phyloP scores from a whole-genome alignment of 2,113 vertebrate species.

The Reinhardtius hippoglossoides region DNA sequence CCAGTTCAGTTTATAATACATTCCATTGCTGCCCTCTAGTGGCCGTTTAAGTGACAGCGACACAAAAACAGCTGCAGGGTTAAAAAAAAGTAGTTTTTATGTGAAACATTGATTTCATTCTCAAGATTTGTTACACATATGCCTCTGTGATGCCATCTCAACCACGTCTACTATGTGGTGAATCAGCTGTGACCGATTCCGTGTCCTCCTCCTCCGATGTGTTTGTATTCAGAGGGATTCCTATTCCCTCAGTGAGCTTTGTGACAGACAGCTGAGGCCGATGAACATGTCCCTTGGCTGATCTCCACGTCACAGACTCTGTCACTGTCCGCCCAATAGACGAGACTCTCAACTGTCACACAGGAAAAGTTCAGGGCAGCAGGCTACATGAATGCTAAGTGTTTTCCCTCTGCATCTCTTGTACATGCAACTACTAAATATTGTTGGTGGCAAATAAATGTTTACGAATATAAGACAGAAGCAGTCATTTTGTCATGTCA shows the following conservation, averaged over 20 bases:
- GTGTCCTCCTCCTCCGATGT: slow-evolving; percentile 5
- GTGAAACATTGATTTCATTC: not conserved
- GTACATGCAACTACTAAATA: not conserved
- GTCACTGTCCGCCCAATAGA: slow-evolving; percentile 36
- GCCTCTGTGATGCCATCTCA: not conserved
- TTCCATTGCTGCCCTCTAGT: slow-evolving; percentile 64
- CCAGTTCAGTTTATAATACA: accelerated
- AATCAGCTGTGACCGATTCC: slow-evolving; percentile 3
- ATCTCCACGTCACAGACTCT: slow-evolving; percentile 33
- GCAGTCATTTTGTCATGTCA: too few species aligned
- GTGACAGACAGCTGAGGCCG: slow-evolving; percentile 63
- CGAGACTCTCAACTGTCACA: slow-evolving; percentile 6
- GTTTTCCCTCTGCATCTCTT: not conserved
- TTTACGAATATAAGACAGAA: too few species aligned
- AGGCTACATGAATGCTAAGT: slow-evolving; percentile 47
- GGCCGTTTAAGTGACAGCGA: not conserved
- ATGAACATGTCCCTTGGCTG: slow-evolving; percentile 47
- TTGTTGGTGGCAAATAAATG: not conserved
- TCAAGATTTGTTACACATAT: not conserved
- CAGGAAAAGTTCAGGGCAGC: slow-evolving; percentile 35
- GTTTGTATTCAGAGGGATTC: slow-evolving; percentile 52
- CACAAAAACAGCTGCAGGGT: not conserved
- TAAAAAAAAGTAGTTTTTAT: not conserved
- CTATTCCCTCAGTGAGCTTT: slow-evolving; percentile 36
- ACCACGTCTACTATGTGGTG: not conserved